Conservation (phyloP, 2,797 vertebrate genomes). For the Intellagama lesueurii region DNA sequence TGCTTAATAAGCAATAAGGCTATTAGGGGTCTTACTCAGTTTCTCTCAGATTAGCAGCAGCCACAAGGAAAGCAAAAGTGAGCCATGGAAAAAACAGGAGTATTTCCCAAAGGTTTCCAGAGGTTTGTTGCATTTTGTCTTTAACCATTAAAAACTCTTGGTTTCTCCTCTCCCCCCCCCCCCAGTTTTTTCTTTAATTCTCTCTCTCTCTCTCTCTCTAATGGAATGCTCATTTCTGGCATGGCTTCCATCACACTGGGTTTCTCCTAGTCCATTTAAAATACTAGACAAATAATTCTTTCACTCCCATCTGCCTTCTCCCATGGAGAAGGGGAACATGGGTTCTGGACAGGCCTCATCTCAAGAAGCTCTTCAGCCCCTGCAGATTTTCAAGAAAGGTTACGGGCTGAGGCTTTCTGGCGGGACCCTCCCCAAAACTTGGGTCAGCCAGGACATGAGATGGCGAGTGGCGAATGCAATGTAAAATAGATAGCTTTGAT, state of each 20-base stretch:
- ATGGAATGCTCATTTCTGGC: not conserved
- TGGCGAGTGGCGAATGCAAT: too few relatives aligned
- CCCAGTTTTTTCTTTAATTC: not conserved
- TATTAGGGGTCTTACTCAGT: slow-evolving; percentile 46
- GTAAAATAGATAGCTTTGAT: too few relatives aligned
- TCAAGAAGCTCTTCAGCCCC: too few relatives aligned
- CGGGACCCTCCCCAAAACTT: not conserved
- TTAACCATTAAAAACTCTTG: not conserved
- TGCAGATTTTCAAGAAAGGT: not conserved
- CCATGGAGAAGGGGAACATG: not conserved
- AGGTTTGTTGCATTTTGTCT: not conserved
- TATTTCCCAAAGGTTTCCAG: not conserved
- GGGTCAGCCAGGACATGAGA: not conserved
- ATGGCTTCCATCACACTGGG: too few relatives aligned
- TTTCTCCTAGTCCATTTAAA: too few relatives aligned
- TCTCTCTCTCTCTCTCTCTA: too few relatives aligned
- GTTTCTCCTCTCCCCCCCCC: not conserved
- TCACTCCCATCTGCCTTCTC: too few relatives aligned
- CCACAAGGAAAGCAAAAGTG: not conserved
- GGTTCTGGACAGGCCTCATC: not conserved
- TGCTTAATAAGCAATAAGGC: slow-evolving; percentile 59
- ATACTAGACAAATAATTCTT: too few relatives aligned
- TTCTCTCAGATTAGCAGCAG: slow-evolving; percentile 44
- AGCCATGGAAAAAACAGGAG: not conserved
- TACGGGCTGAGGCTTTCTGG: not conserved